A percentile compares a stretch with the other conserved stretches of the same genome.
Evolutionary conservation across 2,888 invertebrate genomes (phyloP).

Genomic region (Hipparchia semele): DNA sequence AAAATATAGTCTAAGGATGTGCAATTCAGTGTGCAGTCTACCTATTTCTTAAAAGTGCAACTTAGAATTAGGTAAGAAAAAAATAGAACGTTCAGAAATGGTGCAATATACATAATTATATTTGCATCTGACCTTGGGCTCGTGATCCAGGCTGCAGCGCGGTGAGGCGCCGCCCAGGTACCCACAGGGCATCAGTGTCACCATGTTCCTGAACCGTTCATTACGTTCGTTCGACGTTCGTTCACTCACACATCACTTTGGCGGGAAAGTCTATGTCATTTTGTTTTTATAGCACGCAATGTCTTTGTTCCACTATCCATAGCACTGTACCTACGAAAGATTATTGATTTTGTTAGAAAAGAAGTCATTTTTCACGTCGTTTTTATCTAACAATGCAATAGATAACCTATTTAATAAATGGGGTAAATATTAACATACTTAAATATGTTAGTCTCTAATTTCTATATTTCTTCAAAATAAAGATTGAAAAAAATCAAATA

Average conservation of each 20-base stretch:
- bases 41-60: slow-evolving; percentile 20
- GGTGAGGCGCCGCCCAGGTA: slow-evolving; percentile 84
- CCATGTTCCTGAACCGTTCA: slow-evolving; percentile 70
- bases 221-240: slow-evolving; percentile 55
- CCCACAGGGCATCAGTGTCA: slow-evolving; percentile 87
- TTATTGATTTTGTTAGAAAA: slow-evolving; percentile 10
- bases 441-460: too few relatives aligned
- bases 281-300: slow-evolving; percentile 56
- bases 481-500: too few relatives aligned
- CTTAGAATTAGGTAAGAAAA: slow-evolving; percentile 12
- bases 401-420: too few relatives aligned
- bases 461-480: too few relatives aligned
- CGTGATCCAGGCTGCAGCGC: slow-evolving; percentile 79
- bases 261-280: slow-evolving; percentile 70
- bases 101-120: slow-evolving; percentile 33
- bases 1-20: neutral
- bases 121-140: slow-evolving; percentile 73
- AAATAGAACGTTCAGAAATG: slow-evolving; percentile 23
- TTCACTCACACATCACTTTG: slow-evolving; percentile 69
- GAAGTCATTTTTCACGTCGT: neutral
- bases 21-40: neutral
- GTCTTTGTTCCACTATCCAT: slow-evolving; percentile 33
- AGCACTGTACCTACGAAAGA: slow-evolving; percentile 25
- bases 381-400: neutral
- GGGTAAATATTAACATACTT: too few relatives aligned